Conservation (phyloP, 2,888 invertebrate genomes). For the Tenthredo scrophulariae region DNA sequence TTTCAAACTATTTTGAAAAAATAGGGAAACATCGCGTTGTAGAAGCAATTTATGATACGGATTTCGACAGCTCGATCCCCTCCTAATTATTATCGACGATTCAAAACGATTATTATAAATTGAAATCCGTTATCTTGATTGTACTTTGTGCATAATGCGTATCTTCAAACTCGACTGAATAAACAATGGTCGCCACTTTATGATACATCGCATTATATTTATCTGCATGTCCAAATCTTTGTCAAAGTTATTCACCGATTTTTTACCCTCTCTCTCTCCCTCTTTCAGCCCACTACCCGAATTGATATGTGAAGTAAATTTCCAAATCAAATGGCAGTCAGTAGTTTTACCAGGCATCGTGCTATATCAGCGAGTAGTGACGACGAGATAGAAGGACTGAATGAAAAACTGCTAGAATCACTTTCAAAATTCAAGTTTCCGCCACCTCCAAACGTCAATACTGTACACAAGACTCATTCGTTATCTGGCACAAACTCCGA, state of each 20-base stretch:
- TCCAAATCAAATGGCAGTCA: conserved; percentile 65
- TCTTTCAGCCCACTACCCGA: conserved; percentile 56
- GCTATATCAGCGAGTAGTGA: conserved; percentile 62
- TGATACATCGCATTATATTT: too few relatives aligned
- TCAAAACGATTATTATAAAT: not conserved
- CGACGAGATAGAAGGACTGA: conserved; percentile 70
- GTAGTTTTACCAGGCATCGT: conserved; percentile 60
- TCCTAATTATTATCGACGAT: not conserved
- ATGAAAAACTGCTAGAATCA: conserved; percentile 70
- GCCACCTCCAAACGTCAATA: conserved; percentile 60
- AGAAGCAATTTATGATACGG: not conserved
- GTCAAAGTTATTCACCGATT: not conserved
- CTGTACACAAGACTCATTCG: conserved; percentile 61
- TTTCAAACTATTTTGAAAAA: not conserved
- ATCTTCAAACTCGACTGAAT: not conserved
- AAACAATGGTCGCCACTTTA: not conserved
- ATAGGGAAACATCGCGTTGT: not conserved
- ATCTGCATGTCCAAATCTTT: not conserved
- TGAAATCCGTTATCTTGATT: not conserved
- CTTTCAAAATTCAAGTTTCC: conserved; percentile 64
- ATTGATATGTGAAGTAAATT: conserved; percentile 59
- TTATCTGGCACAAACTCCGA: conserved; percentile 64
- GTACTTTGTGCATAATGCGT: not conserved
- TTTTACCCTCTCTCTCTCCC: not conserved
- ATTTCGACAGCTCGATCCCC: not conserved